Percentiles rank a stretch among this genome's conserved stretches.
Conservation (phyloP, 2,888 invertebrate genomes). For the Rhorus exstirpatorius region DNA sequence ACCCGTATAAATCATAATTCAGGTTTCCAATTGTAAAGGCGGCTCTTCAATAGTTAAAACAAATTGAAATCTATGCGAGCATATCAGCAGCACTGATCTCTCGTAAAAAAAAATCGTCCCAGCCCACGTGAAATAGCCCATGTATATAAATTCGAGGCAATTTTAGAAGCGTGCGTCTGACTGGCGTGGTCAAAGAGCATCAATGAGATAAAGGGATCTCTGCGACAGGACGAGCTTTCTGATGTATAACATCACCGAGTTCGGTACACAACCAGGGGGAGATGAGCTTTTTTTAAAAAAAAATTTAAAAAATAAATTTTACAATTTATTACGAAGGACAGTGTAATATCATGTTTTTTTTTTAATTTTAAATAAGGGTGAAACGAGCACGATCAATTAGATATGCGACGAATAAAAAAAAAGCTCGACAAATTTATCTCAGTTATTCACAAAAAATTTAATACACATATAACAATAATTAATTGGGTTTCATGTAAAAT, state of each 20-base stretch:
- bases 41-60: background rate
- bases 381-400: too few relatives aligned
- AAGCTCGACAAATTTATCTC: too few relatives aligned
- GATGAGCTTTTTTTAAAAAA: background rate
- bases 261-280: background rate
- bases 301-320: background rate
- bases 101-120: background rate
- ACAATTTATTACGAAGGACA: background rate
- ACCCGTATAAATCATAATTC: too few relatives aligned
- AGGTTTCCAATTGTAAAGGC: too few relatives aligned
- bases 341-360: background rate
- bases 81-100: too few relatives aligned
- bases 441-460: too few relatives aligned
- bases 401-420: too few relatives aligned
- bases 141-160: slow-evolving; percentile 74
- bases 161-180: slow-evolving; percentile 82
- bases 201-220: slow-evolving; percentile 75
- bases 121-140: background rate
- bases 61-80: background rate
- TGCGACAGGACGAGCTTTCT: slow-evolving; percentile 9
- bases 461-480: too few relatives aligned
- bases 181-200: slow-evolving; percentile 81
- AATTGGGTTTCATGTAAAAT: too few relatives aligned
- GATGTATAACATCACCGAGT: background rate
- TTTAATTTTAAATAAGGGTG: too few relatives aligned